Conservation (phyloP, 2,113 vertebrate species). For the Callaeas wilsoni region DNA sequence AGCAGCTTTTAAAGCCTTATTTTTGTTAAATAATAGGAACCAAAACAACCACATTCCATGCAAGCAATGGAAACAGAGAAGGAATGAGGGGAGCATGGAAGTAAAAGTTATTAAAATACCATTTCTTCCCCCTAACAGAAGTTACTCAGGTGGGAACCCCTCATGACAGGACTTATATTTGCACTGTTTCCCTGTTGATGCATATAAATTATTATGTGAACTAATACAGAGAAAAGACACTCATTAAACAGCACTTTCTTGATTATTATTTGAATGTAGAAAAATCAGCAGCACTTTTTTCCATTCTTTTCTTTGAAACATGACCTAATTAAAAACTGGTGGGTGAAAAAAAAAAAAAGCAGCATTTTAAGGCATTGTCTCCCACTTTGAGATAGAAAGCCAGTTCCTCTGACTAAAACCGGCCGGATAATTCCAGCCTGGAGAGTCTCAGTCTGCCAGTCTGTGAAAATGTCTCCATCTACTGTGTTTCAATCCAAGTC, state of each 20-base stretch:
- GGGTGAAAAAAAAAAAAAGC: neutral
- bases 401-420: constrained; percentile 6
- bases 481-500: neutral
- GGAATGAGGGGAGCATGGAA: neutral
- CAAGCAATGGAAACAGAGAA: neutral
- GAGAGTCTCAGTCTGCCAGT: neutral
- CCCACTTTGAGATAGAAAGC: constrained; percentile 20
- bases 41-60: neutral
- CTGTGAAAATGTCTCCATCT: constrained; percentile 25
- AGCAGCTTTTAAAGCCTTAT: neutral
- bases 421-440: neutral
- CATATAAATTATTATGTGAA: neutral
- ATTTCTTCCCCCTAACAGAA: neutral
- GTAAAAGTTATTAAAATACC: neutral
- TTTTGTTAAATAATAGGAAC: neutral
- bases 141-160: neutral
- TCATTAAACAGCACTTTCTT: neutral
- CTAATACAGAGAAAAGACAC: neutral
- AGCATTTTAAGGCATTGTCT: constrained; percentile 49
- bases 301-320: constrained; percentile 16
- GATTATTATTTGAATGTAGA: neutral
- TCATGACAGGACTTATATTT: neutral
- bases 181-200: neutral
- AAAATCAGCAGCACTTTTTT: constrained; percentile 1
- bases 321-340: neutral